Conservation (phyloP, 2,888 invertebrate genomes). For the Eupithecia inturbata region DNA sequence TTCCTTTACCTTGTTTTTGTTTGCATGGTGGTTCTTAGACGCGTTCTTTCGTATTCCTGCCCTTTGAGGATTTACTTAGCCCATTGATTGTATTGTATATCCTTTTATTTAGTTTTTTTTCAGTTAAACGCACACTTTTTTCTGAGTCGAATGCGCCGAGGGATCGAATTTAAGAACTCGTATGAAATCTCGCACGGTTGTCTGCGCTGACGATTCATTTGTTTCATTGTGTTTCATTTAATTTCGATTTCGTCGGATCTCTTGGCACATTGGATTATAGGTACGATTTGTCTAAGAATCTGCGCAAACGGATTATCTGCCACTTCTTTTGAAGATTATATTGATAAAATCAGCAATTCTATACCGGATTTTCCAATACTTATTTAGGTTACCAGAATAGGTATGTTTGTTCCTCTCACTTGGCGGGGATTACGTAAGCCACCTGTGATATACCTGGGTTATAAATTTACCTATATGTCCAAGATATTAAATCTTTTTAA, state of each 20-base stretch:
- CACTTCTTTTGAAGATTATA: not conserved
- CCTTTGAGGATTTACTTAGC: not conserved
- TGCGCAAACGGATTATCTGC: not conserved
- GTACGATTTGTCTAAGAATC: not conserved
- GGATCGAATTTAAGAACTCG: not conserved
- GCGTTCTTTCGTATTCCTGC: not conserved
- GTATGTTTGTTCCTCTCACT: not conserved
- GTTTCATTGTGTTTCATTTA: not conserved
- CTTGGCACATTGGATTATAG: not conserved
- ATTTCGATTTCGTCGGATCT: not conserved
- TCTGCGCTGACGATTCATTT: not conserved
- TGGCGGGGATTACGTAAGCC: not conserved
- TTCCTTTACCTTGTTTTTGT: constrained; percentile 11
- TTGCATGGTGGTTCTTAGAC: not conserved
- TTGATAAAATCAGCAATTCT: not conserved
- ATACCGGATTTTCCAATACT: not conserved
- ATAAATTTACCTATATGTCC: not conserved
- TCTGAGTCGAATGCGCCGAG: not conserved
- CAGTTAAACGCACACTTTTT: not conserved
- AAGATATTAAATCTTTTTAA: constrained; percentile 21
- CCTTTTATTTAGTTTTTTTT: not conserved
- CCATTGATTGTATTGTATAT: not conserved
- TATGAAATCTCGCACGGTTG: not conserved
- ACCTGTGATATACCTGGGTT: not conserved
- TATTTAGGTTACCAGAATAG: not conserved